Evolutionary conservation across 2,113 vertebrate species (phyloP).

Genomic region (Trichomycterus rosablanca): DNA sequence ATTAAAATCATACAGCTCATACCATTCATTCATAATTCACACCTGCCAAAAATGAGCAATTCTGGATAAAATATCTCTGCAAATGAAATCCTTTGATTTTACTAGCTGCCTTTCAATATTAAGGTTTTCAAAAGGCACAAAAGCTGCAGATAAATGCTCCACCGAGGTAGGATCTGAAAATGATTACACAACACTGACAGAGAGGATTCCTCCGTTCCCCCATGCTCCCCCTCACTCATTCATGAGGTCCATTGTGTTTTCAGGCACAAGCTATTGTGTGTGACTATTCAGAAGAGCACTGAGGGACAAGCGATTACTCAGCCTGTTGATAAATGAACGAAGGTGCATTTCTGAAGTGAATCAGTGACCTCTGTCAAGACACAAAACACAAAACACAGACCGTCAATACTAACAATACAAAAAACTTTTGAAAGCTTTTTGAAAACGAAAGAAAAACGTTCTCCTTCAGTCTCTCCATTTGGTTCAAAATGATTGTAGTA

Average conservation of each 20-base stretch:
- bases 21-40: too few relatives aligned
- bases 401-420: too few relatives aligned
- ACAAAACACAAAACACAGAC: slow-evolving; percentile 18
- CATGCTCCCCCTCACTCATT: slow-evolving; percentile 42
- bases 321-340: slow-evolving; percentile 31
- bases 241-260: slow-evolving; percentile 57
- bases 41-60: too few relatives aligned
- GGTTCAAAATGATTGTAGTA: too few relatives aligned
- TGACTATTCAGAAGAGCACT: slow-evolving; percentile 13
- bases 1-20: too few relatives aligned
- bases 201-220: slow-evolving; percentile 30
- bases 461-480: too few relatives aligned
- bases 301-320: slow-evolving; percentile 38
- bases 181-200: slow-evolving; percentile 40
- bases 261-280: slow-evolving; percentile 63
- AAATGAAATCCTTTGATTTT: too few relatives aligned
- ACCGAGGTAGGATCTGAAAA: slow-evolving; percentile 38
- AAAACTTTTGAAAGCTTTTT: too few relatives aligned
- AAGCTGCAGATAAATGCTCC: slow-evolving; percentile 39
- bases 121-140: background rate
- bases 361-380: background rate
- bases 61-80: too few relatives aligned
- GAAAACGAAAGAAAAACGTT: too few relatives aligned
- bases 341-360: slow-evolving; percentile 12
- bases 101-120: too few relatives aligned